Evolutionary conservation across 1,140 invertebrate species (phyloP), one percentile per base, ranked within the genome.

Genomic region (Eciton burchellii): DNA sequence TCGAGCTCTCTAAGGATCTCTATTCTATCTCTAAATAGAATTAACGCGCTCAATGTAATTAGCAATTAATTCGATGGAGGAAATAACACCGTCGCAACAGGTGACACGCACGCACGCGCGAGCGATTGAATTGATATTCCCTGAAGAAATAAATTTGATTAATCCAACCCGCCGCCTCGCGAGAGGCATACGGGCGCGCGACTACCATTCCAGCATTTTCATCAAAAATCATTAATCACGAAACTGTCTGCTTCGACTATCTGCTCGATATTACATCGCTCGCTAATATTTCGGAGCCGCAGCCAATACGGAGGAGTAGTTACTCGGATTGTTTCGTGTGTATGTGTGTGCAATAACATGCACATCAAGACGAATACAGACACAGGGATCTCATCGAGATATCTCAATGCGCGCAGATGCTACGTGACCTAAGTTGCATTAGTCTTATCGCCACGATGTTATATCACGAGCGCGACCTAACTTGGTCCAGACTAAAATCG

Each of bases 401-500:
- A 86, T 83, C 85, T 66, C 71, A 83, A 86, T 66, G 84, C 71
- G 70, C 72, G 24, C 60, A 49, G 71, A 66, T 60, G 81, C 21
- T 86, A 86, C 85, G 85, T 86, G 85, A 86, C 70, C 73, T 57
- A 86, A 86, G 79, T 86, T 76, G 65, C 85, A 86, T 86, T 86
- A 86, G 85, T 86, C 85, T 86, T 86, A 86, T 86, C 85, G 56
- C 68, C 24, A n/a, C 1, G 45, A 29, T 41, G 43, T 84, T 81
- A 81, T 81, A 81, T 29, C 66, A 45, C 21, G 26, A 26, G 16
- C 26, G 47, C 63, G 70, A 43, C 16, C 47, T 43, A 86, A 86
- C 41, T 86, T 86, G 71, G 60, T 52, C 35, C 35, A 76, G 77
- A 83, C 84, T 79, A 71, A 56, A 86, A 86, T 83, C 84, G 84